Evolutionary conservation across 1,140 invertebrate species (phyloP).

Genomic region (Bombus difficillimus): DNA sequence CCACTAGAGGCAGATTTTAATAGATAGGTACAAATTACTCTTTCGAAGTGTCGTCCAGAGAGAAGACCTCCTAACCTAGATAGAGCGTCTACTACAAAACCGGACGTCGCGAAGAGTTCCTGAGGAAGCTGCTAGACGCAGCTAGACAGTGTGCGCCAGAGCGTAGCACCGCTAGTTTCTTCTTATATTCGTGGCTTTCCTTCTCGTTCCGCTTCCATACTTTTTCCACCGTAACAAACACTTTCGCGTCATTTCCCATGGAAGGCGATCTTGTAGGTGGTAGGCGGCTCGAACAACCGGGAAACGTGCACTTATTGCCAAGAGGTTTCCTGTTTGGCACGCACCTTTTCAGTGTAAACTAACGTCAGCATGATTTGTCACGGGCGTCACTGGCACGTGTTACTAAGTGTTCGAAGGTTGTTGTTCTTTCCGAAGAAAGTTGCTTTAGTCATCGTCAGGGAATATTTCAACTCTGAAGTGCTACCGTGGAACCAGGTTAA

Average conservation of each 20-base stretch:
- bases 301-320: constrained; percentile 43
- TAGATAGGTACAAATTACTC: constrained; percentile 21
- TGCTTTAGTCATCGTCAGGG: background rate
- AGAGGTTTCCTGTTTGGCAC: constrained; percentile 12
- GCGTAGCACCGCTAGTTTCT: background rate
- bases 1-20: constrained; percentile 16
- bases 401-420: background rate
- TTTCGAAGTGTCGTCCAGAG: background rate
- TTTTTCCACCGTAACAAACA: constrained; percentile 16
- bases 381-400: constrained; percentile 1
- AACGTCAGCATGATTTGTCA: background rate
- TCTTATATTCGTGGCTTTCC: constrained; percentile 3
- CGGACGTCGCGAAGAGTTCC: constrained; percentile 6
- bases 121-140: background rate
- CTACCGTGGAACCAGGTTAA: background rate
- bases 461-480: background rate
- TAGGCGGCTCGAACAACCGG: background rate
- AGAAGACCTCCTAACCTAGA: constrained; percentile 54
- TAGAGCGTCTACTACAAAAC: constrained; percentile 13
- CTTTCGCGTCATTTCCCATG: constrained; percentile 51
- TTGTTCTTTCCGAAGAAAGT: background rate
- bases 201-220: background rate
- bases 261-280: constrained; percentile 4
- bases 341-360: background rate
- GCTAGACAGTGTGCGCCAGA: background rate